A percentile compares a stretch with the other conserved stretches of the same genome.
Conservation (phyloP, 2,113 vertebrate genomes). For the Sylvietta virens region DNA sequence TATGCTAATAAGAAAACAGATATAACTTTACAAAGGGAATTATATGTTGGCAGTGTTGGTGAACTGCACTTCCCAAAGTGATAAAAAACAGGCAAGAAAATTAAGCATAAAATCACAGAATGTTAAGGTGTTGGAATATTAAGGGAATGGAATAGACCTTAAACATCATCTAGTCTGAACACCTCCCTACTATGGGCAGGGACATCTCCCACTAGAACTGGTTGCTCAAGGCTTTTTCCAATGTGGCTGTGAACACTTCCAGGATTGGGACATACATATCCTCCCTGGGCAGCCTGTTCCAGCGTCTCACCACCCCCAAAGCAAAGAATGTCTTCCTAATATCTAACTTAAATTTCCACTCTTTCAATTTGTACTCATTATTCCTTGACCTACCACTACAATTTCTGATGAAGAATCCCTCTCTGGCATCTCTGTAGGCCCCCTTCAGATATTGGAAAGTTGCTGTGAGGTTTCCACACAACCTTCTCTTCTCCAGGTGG, state of each 20-base stretch:
- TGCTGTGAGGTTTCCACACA: background rate
- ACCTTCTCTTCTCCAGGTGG: background rate
- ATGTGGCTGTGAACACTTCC: background rate
- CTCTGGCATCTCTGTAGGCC: background rate
- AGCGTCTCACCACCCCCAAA: background rate
- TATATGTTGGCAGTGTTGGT: background rate
- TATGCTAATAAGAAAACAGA: background rate
- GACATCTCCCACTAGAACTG: background rate
- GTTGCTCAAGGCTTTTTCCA: background rate
- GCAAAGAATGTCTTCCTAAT: background rate
- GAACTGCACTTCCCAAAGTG: background rate
- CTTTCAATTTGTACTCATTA: background rate
- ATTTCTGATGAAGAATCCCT: background rate
- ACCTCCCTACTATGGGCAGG: fast-evolving
- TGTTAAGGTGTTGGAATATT: background rate
- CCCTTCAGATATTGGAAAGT: background rate
- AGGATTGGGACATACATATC: background rate
- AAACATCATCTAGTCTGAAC: background rate
- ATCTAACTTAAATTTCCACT: background rate
- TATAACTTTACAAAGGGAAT: background rate
- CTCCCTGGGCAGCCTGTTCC: background rate
- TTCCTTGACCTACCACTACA: background rate
- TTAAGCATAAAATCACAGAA: background rate
- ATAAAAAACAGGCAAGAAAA: background rate
- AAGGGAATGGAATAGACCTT: background rate